Conservation (phyloP, 2,888 invertebrate genomes). For the Andrena flavipes region DNA sequence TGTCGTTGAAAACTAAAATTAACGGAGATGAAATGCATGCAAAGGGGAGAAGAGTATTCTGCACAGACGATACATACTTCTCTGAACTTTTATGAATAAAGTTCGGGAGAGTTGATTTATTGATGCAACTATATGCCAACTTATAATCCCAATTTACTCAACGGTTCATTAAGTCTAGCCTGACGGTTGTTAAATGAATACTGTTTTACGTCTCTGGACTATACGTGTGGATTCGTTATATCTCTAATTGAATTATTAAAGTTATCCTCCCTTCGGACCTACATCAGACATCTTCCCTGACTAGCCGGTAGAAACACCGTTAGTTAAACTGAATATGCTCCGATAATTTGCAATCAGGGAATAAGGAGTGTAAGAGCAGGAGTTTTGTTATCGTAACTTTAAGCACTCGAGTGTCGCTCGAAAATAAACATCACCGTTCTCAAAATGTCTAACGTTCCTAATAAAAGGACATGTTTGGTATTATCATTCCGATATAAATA, state of each 20-base stretch:
- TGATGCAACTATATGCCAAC: slow-evolving; percentile 33
- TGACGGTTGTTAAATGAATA: slow-evolving; percentile 30
- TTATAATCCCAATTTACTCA: slow-evolving; percentile 30
- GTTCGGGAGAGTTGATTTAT: slow-evolving; percentile 30
- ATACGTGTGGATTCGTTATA: slow-evolving; percentile 31
- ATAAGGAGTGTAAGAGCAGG: slow-evolving; percentile 66
- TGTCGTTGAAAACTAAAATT: slow-evolving; percentile 52
- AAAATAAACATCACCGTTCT: slow-evolving; percentile 67
- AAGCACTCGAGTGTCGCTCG: slow-evolving; percentile 65
- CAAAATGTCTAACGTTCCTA: slow-evolving; percentile 68
- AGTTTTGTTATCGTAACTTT: slow-evolving; percentile 64
- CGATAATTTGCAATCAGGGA: slow-evolving; percentile 57
- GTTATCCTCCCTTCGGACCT: slow-evolving; percentile 37
- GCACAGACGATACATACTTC: slow-evolving; percentile 39
- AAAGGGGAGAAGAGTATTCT: slow-evolving; percentile 53
- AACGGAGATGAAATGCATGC: slow-evolving; percentile 57
- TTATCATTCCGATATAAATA: slow-evolving; percentile 85
- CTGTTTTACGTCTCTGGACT: slow-evolving; percentile 32
- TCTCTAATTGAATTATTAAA: slow-evolving; percentile 23
- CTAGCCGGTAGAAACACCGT: slow-evolving; percentile 24
- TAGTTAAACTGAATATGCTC: slow-evolving; percentile 48
- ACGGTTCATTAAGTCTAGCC: slow-evolving; percentile 24
- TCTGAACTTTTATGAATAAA: slow-evolving; percentile 32
- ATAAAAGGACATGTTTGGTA: slow-evolving; percentile 82
- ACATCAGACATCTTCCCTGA: slow-evolving; percentile 46